These are phyloP conservation scores for Mustelus asterias DNA, from an alignment of 2,113 vertebrate genomes.

Conservation along the genomic window DNA sequence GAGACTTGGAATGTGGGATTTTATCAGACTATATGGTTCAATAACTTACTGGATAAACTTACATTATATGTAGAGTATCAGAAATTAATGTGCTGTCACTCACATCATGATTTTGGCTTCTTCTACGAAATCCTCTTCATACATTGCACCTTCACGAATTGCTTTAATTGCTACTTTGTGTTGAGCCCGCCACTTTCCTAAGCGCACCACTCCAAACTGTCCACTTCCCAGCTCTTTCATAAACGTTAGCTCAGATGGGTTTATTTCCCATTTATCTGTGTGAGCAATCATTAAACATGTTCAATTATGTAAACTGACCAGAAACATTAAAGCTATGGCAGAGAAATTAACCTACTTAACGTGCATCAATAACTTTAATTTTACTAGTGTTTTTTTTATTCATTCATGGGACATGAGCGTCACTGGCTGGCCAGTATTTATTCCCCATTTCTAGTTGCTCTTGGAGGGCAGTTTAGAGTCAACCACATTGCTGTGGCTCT, in stretches of 20 bases:
- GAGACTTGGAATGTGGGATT: background rate
- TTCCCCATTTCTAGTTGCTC: too few relatives aligned
- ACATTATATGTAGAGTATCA: background rate
- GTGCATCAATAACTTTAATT: background rate
- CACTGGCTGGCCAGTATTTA: too few relatives aligned
- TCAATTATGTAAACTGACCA: background rate
- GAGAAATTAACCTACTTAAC: background rate
- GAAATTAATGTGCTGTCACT: slow-evolving; percentile 43
- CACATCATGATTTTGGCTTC: slow-evolving; percentile 97
- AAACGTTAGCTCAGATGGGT: slow-evolving; percentile 82
- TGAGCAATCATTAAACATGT: background rate
- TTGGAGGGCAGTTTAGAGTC: too few relatives aligned
- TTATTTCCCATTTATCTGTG: slow-evolving; percentile 87
- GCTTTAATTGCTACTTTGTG: slow-evolving; percentile 92
- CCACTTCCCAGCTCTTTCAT: slow-evolving; percentile 89
- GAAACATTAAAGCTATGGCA: background rate
- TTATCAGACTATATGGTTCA: background rate
- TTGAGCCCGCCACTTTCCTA: slow-evolving; percentile 83
- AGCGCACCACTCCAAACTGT: slow-evolving; percentile 78
- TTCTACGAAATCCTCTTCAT: slow-evolving; percentile 91
- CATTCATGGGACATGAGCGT: too few relatives aligned
- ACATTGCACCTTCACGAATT: slow-evolving; percentile 86
- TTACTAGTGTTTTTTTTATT: background rate
- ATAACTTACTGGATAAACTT: background rate
- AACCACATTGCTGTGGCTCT: too few relatives aligned